Base-by-base conservation (phyloP, 2,888 invertebrate genomes). In the Trichogramma dendrolimi region DNA sequence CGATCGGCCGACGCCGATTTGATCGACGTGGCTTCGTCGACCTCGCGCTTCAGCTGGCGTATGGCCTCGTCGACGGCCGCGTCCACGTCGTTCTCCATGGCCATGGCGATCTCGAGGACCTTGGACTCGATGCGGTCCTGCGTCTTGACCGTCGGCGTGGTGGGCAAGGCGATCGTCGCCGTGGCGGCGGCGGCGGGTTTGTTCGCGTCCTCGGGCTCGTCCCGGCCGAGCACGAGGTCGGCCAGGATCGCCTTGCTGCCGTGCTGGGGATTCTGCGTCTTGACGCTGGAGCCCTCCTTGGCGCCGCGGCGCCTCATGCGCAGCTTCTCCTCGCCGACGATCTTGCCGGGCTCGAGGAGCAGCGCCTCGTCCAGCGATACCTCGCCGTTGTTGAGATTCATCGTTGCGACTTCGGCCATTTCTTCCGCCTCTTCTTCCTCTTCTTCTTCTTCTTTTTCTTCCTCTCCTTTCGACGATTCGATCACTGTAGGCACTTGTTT, bases 61-160 rank as follows among this genome's bases (percentile, higher is more conserved):
- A 78, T 73, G 4, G 75, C 76, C 49, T 75, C 72, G 63, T 75
- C 77, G 1, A 75, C 73, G 5, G 71, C 71, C 1, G 71, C 71
- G 63, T 75, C 74, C 5, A 77, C 68, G 53, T 78, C 72, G 64
- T 72, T 75, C 63, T 75, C 76, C 67, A 76, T 73, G 4, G 74
- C 74, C 55, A 73, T 71, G 4, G 73, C 74, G 63, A 77, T 73
- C 46, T 75, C 76, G 42, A 73, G 61, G 0, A 78, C 72, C 14
- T 68, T 67, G 48, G 71, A 70, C n/a, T 74, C 73, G 1, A 72
- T 68, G 6, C 71, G 70, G 62, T 79, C 78, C 55, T 79, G 79
- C 1, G 75, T 79, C 66, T 77, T 75, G 8, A 79, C 78, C 38
- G 78, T 79, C 5, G 71, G 68, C 0, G 67, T 70, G 27, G 53